Conservation (phyloP, 2,113 vertebrate species). For the Melanerpes aurifrons region DNA sequence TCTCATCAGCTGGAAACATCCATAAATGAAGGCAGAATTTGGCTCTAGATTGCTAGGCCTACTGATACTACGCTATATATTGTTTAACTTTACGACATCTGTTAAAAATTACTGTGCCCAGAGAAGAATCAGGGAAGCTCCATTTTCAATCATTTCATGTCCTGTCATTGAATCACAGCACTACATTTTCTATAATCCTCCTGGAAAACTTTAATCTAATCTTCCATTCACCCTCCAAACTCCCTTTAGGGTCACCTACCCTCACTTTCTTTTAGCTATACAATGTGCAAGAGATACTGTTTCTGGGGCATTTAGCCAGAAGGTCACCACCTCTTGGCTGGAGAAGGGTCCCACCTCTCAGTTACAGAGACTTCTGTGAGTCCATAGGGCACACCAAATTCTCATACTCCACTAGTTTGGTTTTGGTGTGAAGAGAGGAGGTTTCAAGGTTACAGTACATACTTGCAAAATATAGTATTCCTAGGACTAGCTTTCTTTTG, state of each 20-base stretch:
- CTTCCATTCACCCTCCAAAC: not conserved
- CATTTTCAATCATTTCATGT: not conserved
- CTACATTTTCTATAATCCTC: not conserved
- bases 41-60: not conserved
- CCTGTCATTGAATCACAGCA: not conserved
- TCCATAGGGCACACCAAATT: not conserved
- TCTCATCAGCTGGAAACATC: not conserved
- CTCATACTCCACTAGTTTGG: not conserved
- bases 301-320: not conserved
- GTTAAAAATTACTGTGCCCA: not conserved
- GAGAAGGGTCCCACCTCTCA: not conserved
- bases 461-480: fast-evolving
- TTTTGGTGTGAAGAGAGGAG: not conserved
- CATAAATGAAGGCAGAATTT: not conserved
- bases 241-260: not conserved
- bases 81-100: not conserved
- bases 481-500: not conserved
- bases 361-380: not conserved
- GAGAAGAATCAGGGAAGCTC: not conserved
- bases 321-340: not conserved
- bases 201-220: not conserved
- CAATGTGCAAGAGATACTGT: not conserved
- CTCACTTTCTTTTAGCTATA: not conserved
- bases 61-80: not conserved
- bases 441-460: not conserved